Evolutionary conservation across 53 echinoderm and acorn worm genomes (phyloP), one percentile per base, ranked within the genome.

Genomic region (Echinarachnius parma): DNA sequence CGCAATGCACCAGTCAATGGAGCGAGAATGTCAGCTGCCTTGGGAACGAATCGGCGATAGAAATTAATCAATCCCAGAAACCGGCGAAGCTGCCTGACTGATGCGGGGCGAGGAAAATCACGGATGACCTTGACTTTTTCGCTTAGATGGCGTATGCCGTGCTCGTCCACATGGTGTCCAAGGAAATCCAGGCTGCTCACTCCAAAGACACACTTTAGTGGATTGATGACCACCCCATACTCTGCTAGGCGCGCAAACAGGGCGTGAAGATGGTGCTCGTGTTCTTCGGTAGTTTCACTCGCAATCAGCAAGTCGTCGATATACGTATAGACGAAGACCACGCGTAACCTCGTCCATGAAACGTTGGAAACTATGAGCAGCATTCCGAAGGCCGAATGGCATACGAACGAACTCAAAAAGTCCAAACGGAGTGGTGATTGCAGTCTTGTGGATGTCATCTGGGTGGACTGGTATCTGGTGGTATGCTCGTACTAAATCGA

Each of bases 341-440:
- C 72, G 46, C 3, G 35, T 21, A 28, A 81, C 81, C 26, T 71
- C 33, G 28, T 81, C 72, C 1, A 81, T 81, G 31, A 81, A 81
- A 23, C 72, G 60, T 39, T 79, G 60, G 49, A 81, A 81, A 13
- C 68, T 27, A 18, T 80, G 80, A 32, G 80, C 79, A 9, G 79
- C 79, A 34, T 78, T 78, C 19, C 79, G 34, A 42, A 61, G 79
- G 16, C 81, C 81, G 48, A 81, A 81, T 31, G 72, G 81, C 81
- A 72, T 81, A 23, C 81, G 59, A 15, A 57, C 29, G 61, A 81
- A 81, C 61, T 81, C 75, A 36, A 34, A 81, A 20, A 81, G 13
- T 9, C 81, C 72, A 37, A 81, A 81, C 20, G 81, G 71, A 32
- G 81, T 75, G 50, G n/a, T n/a, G n/a, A n/a, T n/a, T n/a, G n/a